A percentile compares a stretch with the other conserved stretches of the same genome.
These are phyloP conservation scores for Apostichopus leukothele DNA, from an alignment of 53 echinoderm and acorn worm species.

Conservation along the genomic window DNA sequence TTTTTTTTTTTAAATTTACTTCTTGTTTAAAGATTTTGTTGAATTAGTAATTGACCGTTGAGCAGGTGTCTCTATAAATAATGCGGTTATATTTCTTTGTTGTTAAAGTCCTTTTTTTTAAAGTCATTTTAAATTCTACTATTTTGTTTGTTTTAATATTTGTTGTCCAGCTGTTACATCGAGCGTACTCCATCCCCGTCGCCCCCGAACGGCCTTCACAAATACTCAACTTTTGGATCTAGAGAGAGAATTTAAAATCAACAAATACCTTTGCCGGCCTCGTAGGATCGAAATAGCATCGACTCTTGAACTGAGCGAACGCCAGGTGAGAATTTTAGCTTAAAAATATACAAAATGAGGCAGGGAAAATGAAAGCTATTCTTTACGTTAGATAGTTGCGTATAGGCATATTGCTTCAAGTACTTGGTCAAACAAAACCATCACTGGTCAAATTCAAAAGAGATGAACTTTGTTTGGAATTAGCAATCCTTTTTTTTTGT, in stretches of 20 bases:
- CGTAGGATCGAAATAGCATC: slow-evolving; percentile 93
- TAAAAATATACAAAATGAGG: not conserved
- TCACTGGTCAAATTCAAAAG: not conserved
- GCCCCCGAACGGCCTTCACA: slow-evolving; percentile 90
- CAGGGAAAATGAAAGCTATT: too few relatives aligned
- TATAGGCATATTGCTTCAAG: not conserved
- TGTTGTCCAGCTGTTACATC: slow-evolving; percentile 9
- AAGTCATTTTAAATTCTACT: not conserved
- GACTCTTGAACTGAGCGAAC: slow-evolving; percentile 79
- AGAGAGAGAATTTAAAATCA: slow-evolving; percentile 86
- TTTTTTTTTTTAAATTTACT: not conserved
- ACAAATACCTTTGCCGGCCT: slow-evolving; percentile 85
- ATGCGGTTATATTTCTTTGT: not conserved
- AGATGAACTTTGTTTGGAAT: not conserved
- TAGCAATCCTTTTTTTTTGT: too few relatives aligned
- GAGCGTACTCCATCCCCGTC: slow-evolving; percentile 52
- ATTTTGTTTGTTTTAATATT: not conserved
- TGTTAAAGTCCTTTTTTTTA: not conserved
- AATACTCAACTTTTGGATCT: slow-evolving; percentile 91
- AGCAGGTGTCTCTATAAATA: not conserved
- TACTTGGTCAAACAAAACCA: not conserved
- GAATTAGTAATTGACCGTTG: not conserved
- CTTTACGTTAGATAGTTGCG: too few relatives aligned
- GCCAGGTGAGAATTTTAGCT: slow-evolving; percentile 56
- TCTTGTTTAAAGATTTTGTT: not conserved